Percentiles rank a stretch among this genome's conserved stretches.
phyloP scores from a whole-genome alignment of 1,140 invertebrate species.

The Temnothorax curvispinosus region DNA sequence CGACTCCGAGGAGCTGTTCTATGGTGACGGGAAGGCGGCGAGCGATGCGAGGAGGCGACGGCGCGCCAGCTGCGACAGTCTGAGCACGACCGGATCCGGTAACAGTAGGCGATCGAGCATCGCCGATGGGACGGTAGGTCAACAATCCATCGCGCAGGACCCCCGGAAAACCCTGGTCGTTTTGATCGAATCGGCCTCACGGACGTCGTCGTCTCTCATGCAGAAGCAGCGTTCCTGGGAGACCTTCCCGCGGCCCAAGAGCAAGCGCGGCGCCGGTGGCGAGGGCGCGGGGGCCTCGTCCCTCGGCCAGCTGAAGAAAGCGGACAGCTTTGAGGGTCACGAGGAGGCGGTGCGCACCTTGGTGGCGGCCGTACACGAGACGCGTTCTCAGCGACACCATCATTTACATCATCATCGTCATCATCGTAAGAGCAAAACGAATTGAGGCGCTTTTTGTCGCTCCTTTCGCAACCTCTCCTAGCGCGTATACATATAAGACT shows the following conservation, averaged over 20 bases:
- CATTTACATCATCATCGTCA: conserved; percentile 82
- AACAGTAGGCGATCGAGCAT: conserved; percentile 85
- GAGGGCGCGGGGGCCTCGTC: conserved; percentile 65
- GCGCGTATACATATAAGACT: neutral
- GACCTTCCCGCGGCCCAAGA: conserved; percentile 88
- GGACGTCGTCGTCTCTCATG: conserved; percentile 84
- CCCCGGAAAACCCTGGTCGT: conserved; percentile 85
- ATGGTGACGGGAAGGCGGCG: conserved; percentile 77
- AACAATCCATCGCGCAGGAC: conserved; percentile 80
- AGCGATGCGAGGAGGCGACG: conserved; percentile 75
- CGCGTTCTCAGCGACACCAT: conserved; percentile 84
- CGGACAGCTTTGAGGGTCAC: conserved; percentile 90
- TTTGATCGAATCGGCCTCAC: conserved; percentile 81
- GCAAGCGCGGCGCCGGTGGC: conserved; percentile 74
- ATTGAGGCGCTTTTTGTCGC: conserved; percentile 68
- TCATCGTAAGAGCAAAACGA: conserved; percentile 84
- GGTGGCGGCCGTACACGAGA: conserved; percentile 90
- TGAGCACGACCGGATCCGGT: conserved; percentile 83
- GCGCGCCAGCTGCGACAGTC: conserved; percentile 83
- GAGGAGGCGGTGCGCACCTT: conserved; percentile 90
- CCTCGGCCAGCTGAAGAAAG: conserved; percentile 86
- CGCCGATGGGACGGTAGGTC: conserved; percentile 80
- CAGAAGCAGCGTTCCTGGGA: conserved; percentile 89
- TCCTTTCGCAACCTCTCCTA: neutral
- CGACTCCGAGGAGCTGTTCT: conserved; percentile 88